Evolutionary conservation across 2,888 invertebrate species (phyloP).

Genomic region (Cartodere bifasciata): DNA sequence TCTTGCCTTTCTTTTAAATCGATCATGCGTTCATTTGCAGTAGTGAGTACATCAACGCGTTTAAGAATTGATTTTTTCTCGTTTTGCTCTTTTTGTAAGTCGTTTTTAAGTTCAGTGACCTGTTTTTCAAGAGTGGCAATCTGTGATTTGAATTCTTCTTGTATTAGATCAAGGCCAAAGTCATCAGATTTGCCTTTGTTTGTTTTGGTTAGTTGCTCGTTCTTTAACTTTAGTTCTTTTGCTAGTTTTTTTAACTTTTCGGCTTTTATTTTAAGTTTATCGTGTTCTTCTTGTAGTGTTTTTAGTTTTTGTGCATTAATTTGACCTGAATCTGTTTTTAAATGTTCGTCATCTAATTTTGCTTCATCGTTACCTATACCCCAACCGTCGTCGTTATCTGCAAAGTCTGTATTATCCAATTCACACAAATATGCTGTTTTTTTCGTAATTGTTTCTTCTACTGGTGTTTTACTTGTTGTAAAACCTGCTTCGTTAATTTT

Average conservation of each 20-base stretch:
- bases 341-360: constrained; percentile 37
- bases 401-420: constrained; percentile 14
- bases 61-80: constrained; percentile 60
- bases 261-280: constrained; percentile 49
- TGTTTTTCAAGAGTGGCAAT: constrained; percentile 52
- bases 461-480: constrained; percentile 13
- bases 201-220: constrained; percentile 47
- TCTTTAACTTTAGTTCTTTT: constrained; percentile 64
- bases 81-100: constrained; percentile 44
- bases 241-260: constrained; percentile 72
- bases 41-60: constrained; percentile 58
- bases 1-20: constrained; percentile 76
- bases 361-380: constrained; percentile 45
- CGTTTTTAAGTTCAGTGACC: constrained; percentile 44
- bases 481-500: constrained; percentile 13
- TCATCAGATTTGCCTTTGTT: constrained; percentile 23
- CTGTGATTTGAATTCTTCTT: constrained; percentile 66
- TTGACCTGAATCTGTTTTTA: constrained; percentile 21
- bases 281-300: constrained; percentile 44
- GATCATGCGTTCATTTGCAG: constrained; percentile 62
- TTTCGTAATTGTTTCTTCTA: constrained; percentile 12
- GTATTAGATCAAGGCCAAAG: constrained; percentile 53
- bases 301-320: constrained; percentile 45
- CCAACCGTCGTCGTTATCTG: constrained; percentile 46
- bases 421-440: constrained; percentile 12